Conservation (phyloP, 92 coral and sea anemone genomes). For the Heteractis magnifica region DNA sequence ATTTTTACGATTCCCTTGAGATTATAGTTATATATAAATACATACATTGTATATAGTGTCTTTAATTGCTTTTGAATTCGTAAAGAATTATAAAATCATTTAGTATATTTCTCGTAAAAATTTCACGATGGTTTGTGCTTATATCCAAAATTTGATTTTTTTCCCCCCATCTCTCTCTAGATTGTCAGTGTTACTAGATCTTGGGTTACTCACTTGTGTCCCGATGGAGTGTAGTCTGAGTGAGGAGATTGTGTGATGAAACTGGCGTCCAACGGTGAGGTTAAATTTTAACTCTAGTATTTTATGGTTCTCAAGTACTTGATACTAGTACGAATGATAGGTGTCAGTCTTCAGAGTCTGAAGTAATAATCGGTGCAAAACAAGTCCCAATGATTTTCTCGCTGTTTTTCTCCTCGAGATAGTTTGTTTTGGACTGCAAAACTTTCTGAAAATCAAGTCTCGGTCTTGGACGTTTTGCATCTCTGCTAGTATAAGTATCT, state of each 20-base stretch:
- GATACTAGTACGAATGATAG: neutral
- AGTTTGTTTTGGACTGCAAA: slow-evolving; percentile 61
- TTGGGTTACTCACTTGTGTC: neutral
- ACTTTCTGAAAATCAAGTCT: slow-evolving; percentile 89
- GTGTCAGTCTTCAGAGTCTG: slow-evolving; percentile 33
- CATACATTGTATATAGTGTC: neutral
- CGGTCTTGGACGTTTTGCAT: slow-evolving; percentile 74
- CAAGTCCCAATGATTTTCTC: neutral
- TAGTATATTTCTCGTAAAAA: neutral
- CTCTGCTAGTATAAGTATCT: slow-evolving; percentile 25
- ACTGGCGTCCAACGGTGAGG: neutral
- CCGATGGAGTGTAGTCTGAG: neutral
- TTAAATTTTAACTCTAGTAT: neutral
- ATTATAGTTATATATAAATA: neutral
- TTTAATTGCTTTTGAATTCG: neutral
- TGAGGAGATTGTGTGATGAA: neutral
- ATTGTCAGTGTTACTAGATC: neutral
- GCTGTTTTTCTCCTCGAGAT: slow-evolving; percentile 1
- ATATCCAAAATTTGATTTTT: neutral
- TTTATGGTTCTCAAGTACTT: neutral
- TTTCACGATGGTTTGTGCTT: neutral
- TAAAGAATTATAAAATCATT: neutral
- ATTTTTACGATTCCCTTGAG: neutral
- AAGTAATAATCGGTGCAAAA: slow-evolving; percentile 32
- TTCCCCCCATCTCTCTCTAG: neutral